These are phyloP conservation scores for Trichacis sp. DNA, from an alignment of 2,888 invertebrate species.

Conservation along the genomic window DNA sequence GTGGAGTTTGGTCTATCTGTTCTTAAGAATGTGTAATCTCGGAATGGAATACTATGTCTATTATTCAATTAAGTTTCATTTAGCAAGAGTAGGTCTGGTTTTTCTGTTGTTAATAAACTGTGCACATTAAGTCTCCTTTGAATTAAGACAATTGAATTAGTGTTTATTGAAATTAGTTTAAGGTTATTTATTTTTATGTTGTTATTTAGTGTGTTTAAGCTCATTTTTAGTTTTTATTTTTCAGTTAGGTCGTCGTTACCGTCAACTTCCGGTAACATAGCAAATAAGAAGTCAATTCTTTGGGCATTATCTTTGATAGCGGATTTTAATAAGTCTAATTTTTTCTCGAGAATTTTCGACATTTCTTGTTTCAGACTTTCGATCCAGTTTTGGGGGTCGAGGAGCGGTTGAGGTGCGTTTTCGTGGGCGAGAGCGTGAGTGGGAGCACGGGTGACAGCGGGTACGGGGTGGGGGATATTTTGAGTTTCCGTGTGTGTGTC, in stretches of 20 bases:
- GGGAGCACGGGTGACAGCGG: too few species aligned
- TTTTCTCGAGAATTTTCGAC: too few species aligned
- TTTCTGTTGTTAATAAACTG: not conserved
- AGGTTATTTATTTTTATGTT: not conserved
- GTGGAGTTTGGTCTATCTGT: constrained; percentile 8
- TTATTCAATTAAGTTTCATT: constrained; percentile 33
- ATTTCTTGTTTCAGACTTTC: too few species aligned
- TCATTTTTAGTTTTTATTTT: not conserved
- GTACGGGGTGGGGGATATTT: too few species aligned
- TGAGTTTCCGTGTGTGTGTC: too few species aligned
- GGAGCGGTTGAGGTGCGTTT: too few species aligned
- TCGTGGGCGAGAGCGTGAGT: too few species aligned
- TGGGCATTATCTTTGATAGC: too few species aligned
- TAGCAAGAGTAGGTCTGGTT: constrained; percentile 22
- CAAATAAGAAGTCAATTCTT: too few species aligned
- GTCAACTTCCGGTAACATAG: not conserved
- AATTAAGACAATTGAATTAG: constrained; percentile 11
- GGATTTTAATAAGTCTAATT: too few species aligned
- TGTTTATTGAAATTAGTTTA: constrained; percentile 1
- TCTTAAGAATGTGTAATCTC: constrained; percentile 18
- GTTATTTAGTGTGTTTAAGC: not conserved
- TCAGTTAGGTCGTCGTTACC: too few species aligned
- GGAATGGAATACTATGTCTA: constrained; percentile 13
- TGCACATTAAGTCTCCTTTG: constrained; percentile 5
- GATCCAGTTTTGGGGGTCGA: too few species aligned